Evolutionary conservation across 2,888 invertebrate species (phyloP), one percentile per base, ranked within the genome.

Genomic region (Lepidonotus clava): DNA sequence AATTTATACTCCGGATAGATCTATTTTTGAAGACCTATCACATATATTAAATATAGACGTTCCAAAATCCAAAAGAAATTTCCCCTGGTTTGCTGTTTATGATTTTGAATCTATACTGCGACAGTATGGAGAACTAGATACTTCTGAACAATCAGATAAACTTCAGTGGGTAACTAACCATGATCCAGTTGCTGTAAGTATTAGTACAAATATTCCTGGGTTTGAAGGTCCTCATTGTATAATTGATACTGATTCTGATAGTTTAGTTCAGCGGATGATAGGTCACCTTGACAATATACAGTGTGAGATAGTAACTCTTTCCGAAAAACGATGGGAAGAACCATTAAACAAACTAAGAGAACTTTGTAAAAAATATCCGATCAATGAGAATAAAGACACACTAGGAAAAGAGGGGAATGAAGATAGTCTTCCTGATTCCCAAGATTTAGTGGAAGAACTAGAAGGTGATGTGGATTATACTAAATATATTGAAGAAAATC

Each of bases 21-120:
- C 84, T 51, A 61, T 84, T 2, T 84, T 84, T n/a, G 84, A 84
- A 61, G 34, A 84, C 8, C 24, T 53, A 1, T 32, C 56, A 61
- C 56, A 84, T 8, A n/a, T n/a, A 5, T 28, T 53, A 1, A 32
- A n/a, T 5, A n/a, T n/a, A n/a, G n/a, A n/a, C n/a, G n/a, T n/a
- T n/a, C n/a, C n/a, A n/a, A n/a, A n/a, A n/a, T n/a, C n/a, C 8
- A 6, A n/a, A 2, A 8, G 61, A 1, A n/a, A n/a, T 21, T 61
- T 36, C 24, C 76, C 76, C 5, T 76, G 61, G 61, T 40, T 84
- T 61, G 51, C 56, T 11, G 14, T 14, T 40, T 38, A 34, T 24
- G 53, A 84, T 21, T 84, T 61, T 61, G 84, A 41, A 32, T 56
- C 32, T 1, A 34, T 84, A n/a, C 34, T 84, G 14, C 36, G 28